phyloP scores from a whole-genome alignment of 35 echinoderm and acorn worm genomes.

The Ophioderma brevispina region DNA sequence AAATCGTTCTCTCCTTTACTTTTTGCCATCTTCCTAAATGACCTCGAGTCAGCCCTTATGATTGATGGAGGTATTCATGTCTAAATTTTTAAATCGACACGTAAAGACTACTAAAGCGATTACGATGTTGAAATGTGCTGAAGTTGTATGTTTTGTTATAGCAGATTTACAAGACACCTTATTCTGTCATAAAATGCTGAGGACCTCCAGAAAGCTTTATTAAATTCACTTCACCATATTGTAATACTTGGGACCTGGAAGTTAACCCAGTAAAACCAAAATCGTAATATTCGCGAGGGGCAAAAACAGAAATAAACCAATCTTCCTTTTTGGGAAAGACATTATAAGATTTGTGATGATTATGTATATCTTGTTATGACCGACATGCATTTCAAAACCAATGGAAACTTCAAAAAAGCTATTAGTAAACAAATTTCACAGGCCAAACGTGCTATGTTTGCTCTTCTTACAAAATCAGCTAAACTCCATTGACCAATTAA shows the following conservation, averaged over 20 bases:
- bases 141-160: neutral
- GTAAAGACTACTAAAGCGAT: too few relatives aligned
- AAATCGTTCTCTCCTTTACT: too few relatives aligned
- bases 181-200: neutral
- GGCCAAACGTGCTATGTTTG: neutral
- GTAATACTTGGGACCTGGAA: neutral
- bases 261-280: conserved; percentile 25
- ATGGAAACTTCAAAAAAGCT: conserved; percentile 11
- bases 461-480: neutral
- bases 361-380: neutral
- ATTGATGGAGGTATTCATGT: neutral
- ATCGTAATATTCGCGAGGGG: conserved; percentile 16
- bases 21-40: too few relatives aligned
- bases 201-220: conserved; percentile 3
- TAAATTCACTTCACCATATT: conserved; percentile 20
- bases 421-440: conserved; percentile 3
- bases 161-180: conserved; percentile 35
- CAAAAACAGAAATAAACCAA: conserved; percentile 20
- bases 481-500: neutral
- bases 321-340: neutral
- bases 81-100: neutral
- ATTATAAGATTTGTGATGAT: neutral
- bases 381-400: conserved; percentile 7
- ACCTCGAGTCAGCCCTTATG: neutral
- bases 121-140: neutral